phyloP scores from a whole-genome alignment of 2,113 vertebrate genomes.

The Diphyllodes magnificus region DNA sequence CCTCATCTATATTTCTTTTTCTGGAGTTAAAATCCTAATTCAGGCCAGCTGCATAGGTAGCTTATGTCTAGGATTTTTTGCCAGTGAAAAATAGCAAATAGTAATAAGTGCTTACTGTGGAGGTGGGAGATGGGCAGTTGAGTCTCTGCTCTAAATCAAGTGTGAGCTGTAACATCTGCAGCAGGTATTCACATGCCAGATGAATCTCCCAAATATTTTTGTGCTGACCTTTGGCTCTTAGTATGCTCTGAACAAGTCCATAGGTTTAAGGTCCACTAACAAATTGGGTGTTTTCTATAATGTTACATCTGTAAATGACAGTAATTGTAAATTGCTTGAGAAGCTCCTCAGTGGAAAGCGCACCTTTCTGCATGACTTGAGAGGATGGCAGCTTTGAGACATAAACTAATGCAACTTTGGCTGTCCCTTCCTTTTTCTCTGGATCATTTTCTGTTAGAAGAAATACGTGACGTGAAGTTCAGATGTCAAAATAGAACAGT shows the following conservation, averaged over 20 bases:
- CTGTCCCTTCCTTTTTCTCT: not conserved
- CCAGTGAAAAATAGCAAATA: not conserved
- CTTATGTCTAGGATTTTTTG: not conserved
- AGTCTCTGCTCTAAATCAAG: not conserved
- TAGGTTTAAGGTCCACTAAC: not conserved
- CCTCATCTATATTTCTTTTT: not conserved
- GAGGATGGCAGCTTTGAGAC: not conserved
- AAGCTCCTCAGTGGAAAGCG: not conserved
- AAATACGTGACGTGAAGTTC: not conserved
- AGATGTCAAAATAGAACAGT: not conserved
- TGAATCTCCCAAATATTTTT: constrained; percentile 6
- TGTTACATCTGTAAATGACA: not conserved
- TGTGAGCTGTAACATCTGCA: constrained; percentile 29
- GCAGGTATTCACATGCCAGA: not conserved
- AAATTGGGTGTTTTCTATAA: constrained; percentile 18
- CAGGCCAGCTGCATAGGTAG: constrained; percentile 11
- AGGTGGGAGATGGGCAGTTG: not conserved
- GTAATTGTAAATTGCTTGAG: not conserved
- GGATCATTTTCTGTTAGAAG: not conserved
- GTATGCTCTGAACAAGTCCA: not conserved
- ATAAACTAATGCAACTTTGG: not conserved
- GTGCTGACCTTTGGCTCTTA: constrained; percentile 5
- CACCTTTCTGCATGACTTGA: not conserved
- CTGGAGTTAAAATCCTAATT: not conserved
- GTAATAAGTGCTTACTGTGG: not conserved